Evolutionary conservation across 2,888 invertebrate species (phyloP), one percentile per base, ranked within the genome.

Genomic region (Brenthis hecate): DNA sequence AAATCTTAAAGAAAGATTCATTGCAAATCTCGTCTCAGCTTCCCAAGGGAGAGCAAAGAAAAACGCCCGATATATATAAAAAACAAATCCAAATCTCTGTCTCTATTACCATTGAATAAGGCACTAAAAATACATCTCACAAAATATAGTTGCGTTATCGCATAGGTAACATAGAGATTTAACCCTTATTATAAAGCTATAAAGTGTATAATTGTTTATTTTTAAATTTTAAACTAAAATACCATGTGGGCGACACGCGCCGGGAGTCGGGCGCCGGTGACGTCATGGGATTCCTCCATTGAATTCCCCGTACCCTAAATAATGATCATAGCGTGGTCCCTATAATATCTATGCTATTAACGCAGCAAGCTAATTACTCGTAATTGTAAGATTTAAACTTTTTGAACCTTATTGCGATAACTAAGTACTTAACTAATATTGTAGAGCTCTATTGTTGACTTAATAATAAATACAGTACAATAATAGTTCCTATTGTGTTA

Each of bases 281-380:
- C 87, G 89, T 88, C 85, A 89, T 80, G 80, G 83, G 85, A 84
- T 81, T 80, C 82, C 81, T 80, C 76, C 81, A 80, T 78, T 77
- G 76, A 77, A 77, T 81, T 69, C 65, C 68, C 70, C 65, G 65
- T 70, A 65, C 56, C 55, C 28, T 55, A 60, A 60, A 66, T 48
- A 61, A 48, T 62, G 32, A 51, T 19, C 36, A 43, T n/a, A 48
- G 11, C 19, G 6, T 11, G 36, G 36, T 8, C 36, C 11, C 36
- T 43, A n/a, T n/a, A 43, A 43, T 43, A 14, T 16, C 51, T 16
- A 51, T 51, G 51, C 51, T 51, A 51, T 51, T 51, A 51, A 51
- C 36, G 36, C 6, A 36, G 36, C 36, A n/a, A 13, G n/a, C 51
- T 51, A 51, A n/a, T 51, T 51, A 19, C 19, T 19, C 19, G 19